These are phyloP conservation scores for Tetranychus piercei DNA, from an alignment of 2,888 invertebrate species.

Conservation along the genomic window DNA sequence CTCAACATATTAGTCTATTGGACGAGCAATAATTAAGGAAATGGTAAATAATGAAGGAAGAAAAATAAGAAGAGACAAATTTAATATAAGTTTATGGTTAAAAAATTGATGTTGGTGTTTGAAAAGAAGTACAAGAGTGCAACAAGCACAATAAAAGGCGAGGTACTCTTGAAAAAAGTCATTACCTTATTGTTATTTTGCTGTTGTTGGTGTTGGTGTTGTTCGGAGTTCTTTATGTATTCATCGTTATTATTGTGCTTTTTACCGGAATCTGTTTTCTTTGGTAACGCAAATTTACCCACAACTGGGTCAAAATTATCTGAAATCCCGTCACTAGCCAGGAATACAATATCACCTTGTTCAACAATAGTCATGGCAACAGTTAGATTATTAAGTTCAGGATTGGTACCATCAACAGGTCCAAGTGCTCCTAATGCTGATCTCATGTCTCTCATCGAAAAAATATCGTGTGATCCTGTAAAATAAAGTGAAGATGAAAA, in stretches of 20 bases:
- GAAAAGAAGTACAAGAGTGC: not conserved
- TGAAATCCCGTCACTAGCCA: constrained; percentile 72
- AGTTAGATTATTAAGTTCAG: constrained; percentile 68
- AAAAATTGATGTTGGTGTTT: not conserved
- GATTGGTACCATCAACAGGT: constrained; percentile 62
- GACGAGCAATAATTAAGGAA: not conserved
- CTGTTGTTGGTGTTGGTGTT: not conserved
- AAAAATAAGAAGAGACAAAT: no score
- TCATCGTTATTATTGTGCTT: not conserved
- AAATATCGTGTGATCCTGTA: constrained; percentile 59
- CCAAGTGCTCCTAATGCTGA: constrained; percentile 72
- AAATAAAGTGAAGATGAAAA: constrained; percentile 16
- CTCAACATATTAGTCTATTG: not conserved
- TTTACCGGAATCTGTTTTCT: not conserved
- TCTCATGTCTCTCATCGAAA: constrained; percentile 63
- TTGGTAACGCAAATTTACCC: constrained; percentile 52
- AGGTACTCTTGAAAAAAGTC: not conserved
- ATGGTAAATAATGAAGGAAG: not conserved
- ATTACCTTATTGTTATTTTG: not conserved
- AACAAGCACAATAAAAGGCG: not conserved
- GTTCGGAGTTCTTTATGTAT: not conserved
- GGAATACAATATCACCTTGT: constrained; percentile 59
- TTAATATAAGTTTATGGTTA: no score
- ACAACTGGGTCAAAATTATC: constrained; percentile 83
- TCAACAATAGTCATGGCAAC: constrained; percentile 61